Base-by-base conservation (phyloP, 2,888 invertebrate species). In the Gastrophysa polygoni region DNA sequence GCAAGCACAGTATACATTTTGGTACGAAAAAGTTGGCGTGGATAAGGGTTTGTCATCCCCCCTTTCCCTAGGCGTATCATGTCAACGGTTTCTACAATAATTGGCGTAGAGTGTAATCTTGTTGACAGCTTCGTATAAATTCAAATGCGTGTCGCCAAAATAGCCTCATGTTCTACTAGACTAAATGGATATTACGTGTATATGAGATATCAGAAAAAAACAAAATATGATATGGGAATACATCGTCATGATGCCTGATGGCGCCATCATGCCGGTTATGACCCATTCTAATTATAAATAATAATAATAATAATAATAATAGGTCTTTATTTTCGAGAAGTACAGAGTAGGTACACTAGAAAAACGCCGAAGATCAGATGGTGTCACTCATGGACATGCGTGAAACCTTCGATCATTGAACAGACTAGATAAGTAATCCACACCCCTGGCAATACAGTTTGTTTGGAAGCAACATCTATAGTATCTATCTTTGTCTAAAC, bases 111-210 rank as follows among this genome's bases (percentile, higher is more conserved):
- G 71, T 69, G 75, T 79, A 78, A 79, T 79, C 75, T 69, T 68
- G 66, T 69, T 76, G 79, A 79, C 79, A 79, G 76, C 71, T 71
- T 76, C 77, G 77, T 78, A 79, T 79, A 78, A 79, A 79, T 79
- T 79, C 79, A 78, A 79, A 79, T 78, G 75, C 73, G 73, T 66
- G 66, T 71, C 72, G 68, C 70, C 72, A 67, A 68, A 65, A 62
- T 59, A 59, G 62, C 59, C 61, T 56, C 34, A 50, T 55, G 34
- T 50, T 54, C 38, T 50, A 54, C 57, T 57, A 60, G 21, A 43
- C 43, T 54, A 54, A 54, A 60, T 64, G 64, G 57, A 64, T 44
- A 57, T 57, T 43, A 54, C 43, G 28, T 18, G 49, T 18, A 47
- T 57, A 54, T 18, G 14, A 43, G 54, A 54, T 43, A 43, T 43